Evolutionary conservation across 2,797 vertebrate species (phyloP).

Genomic region (Brachymystax lenok): DNA sequence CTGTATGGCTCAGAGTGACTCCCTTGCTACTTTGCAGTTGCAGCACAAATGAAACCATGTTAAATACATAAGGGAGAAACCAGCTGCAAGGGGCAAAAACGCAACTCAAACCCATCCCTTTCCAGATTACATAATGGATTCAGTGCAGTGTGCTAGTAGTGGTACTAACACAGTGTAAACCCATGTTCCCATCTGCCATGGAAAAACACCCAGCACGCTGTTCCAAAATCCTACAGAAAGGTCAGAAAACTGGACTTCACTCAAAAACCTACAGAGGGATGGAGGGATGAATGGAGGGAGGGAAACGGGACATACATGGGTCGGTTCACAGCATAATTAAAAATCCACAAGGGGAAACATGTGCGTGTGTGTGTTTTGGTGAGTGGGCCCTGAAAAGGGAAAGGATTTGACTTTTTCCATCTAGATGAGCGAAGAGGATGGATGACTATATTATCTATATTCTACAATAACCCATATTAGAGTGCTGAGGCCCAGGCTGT

Average conservation of each 20-base stretch:
- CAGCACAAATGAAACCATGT: conserved; percentile 42
- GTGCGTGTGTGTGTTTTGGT: too few species aligned
- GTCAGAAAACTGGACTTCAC: conserved; percentile 39
- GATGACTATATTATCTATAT: conserved; percentile 8
- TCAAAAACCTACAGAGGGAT: conserved; percentile 24
- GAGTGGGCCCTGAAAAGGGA: too few species aligned
- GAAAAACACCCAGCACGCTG: conserved; percentile 57
- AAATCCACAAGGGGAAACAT: too few species aligned
- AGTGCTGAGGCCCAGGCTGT: neutral
- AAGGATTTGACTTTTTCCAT: neutral
- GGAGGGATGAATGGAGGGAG: too few species aligned
- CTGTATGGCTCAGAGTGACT: conserved; percentile 11
- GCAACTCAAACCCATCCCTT: conserved; percentile 43
- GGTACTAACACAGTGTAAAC: conserved; percentile 62
- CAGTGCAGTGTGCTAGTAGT: conserved; percentile 19
- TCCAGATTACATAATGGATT: conserved; percentile 62
- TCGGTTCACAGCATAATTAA: too few species aligned
- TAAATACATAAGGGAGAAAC: conserved; percentile 59
- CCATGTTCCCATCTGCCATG: conserved; percentile 55
- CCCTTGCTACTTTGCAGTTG: conserved; percentile 36
- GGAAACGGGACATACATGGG: too few species aligned
- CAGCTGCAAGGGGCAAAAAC: conserved; percentile 45
- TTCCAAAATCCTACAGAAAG: conserved; percentile 25
- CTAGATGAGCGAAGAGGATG: conserved; percentile 17
- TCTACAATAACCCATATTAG: conserved; percentile 61